These are phyloP conservation scores for Cordilura impudica DNA, from an alignment of 2,888 invertebrate genomes.

Conservation along the genomic window DNA sequence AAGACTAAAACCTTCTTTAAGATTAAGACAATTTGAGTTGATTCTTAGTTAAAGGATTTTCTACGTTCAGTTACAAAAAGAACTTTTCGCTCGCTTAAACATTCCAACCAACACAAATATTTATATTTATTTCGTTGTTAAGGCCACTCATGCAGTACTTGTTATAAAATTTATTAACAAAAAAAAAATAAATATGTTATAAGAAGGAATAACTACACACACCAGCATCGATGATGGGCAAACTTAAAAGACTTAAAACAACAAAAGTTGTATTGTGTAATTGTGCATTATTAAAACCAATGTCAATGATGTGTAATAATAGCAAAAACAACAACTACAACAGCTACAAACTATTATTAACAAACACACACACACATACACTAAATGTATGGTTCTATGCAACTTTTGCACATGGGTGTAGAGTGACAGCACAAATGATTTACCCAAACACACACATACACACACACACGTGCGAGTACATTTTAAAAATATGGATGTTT, in stretches of 20 bases:
- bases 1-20: too few species aligned
- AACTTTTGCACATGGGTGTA: not conserved
- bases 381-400: not conserved
- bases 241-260: not conserved
- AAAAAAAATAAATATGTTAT: not conserved
- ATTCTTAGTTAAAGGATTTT: too few species aligned
- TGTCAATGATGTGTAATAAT: constrained; percentile 47
- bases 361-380: not conserved
- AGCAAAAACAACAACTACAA: constrained; percentile 11
- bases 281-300: constrained; percentile 49
- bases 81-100: constrained; percentile 19
- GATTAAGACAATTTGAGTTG: too few species aligned
- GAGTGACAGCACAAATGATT: constrained; percentile 8
- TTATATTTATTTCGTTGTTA: constrained; percentile 10
- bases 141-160: not conserved
- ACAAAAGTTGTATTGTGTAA: constrained; percentile 35
- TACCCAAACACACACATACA: not conserved
- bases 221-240: not conserved
- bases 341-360: not conserved
- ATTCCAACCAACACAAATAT: constrained; percentile 7
- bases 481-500: not conserved
- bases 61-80: too few species aligned
- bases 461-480: too few species aligned
- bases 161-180: constrained; percentile 8
- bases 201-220: not conserved